Evolutionary conservation across 2,113 vertebrate genomes (phyloP).

Genomic region (Perca fluviatilis): DNA sequence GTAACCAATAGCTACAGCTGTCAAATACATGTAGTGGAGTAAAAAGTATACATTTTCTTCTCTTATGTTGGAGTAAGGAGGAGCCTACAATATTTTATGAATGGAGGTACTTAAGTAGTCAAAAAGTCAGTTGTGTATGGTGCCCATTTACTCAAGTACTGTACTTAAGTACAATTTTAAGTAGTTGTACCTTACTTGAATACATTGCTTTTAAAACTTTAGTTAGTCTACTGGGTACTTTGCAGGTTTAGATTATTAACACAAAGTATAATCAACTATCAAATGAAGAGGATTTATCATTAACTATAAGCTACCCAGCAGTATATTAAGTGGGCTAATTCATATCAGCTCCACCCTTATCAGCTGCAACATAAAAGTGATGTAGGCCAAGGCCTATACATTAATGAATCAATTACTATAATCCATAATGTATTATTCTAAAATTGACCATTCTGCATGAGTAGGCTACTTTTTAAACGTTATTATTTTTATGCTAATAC

Average conservation of each 20-base stretch:
- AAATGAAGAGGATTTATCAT: no score
- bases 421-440: neutral
- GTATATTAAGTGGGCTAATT: no score
- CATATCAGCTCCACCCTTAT: neutral
- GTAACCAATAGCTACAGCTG: neutral
- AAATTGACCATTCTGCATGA: neutral
- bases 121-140: neutral
- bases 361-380: neutral
- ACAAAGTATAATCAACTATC: neutral
- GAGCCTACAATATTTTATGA: no score
- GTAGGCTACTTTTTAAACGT: neutral
- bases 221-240: no score
- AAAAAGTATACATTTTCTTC: neutral
- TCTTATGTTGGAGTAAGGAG: no score
- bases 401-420: neutral
- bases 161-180: neutral
- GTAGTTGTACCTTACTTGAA: neutral
- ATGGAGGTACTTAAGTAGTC: neutral
- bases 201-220: no score
- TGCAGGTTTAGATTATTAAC: neutral
- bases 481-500: neutral
- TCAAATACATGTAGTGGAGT: neutral
- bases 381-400: no score
- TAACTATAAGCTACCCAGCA: no score
- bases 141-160: neutral